Percentiles rank a stretch among this genome's conserved stretches.
phyloP scores from a whole-genome alignment of 23 tunicate genomes.

The Clavelina lepadiformis region DNA sequence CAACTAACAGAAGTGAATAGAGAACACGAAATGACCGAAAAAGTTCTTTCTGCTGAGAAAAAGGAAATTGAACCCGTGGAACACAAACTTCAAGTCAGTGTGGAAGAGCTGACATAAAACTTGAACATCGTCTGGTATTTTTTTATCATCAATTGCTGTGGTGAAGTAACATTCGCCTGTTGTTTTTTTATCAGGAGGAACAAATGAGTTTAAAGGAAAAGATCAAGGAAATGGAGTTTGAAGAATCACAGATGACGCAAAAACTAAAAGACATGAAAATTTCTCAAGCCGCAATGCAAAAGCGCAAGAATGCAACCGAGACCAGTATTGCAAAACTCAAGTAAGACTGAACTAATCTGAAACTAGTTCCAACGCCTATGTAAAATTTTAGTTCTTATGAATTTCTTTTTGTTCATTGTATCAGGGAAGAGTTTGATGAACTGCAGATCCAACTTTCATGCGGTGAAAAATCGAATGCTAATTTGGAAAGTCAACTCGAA shows the following conservation, averaged over 20 bases:
- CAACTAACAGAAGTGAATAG: conserved; percentile 21
- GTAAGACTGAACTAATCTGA: conserved; percentile 24
- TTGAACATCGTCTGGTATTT: no score
- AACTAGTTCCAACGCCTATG: no score
- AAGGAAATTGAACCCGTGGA: conserved; percentile 38
- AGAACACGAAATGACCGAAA: conserved; percentile 32
- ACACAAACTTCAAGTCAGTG: conserved; percentile 34
- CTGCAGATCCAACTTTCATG: conserved; percentile 36
- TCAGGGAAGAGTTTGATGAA: conserved; percentile 60
- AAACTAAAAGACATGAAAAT: conserved; percentile 70
- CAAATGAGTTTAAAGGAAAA: conserved; percentile 45
- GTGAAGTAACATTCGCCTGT: no score
- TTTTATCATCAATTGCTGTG: no score
- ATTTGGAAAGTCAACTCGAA: conserved; percentile 51
- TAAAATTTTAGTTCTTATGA: no score
- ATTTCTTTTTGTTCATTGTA: not conserved
- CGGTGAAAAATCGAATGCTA: conserved; percentile 39
- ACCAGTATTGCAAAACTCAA: conserved; percentile 39
- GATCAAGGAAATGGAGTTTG: conserved; percentile 69
- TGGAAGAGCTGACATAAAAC: not conserved
- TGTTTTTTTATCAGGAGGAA: conserved; percentile 32
- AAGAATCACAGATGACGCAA: conserved; percentile 67
- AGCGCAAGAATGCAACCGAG: conserved; percentile 52
- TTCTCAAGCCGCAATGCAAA: conserved; percentile 66
- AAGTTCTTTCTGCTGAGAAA: conserved; percentile 8